These are phyloP conservation scores for Scopus umbretta DNA, from an alignment of 2,113 vertebrate species.

Conservation along the genomic window DNA sequence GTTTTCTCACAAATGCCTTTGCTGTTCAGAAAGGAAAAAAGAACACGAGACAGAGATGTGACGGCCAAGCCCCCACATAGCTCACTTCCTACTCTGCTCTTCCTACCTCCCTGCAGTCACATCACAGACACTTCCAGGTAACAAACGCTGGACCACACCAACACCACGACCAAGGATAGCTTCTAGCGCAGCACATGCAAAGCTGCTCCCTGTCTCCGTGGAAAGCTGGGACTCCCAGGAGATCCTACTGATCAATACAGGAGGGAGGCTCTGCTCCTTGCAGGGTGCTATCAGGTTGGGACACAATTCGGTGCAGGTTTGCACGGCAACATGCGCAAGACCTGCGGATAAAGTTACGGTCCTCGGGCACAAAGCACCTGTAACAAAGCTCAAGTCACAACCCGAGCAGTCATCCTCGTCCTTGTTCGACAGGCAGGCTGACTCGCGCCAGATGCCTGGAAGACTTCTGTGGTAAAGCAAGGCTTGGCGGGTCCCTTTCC, in stretches of 20 bases:
- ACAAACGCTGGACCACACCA: not conserved
- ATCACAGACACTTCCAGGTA: not conserved
- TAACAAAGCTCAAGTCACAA: not conserved
- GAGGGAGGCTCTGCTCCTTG: not conserved
- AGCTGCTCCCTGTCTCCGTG: not conserved
- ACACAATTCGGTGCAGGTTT: accelerated
- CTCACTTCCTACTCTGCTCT: not conserved
- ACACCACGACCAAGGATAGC: accelerated
- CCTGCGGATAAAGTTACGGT: accelerated
- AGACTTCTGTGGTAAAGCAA: accelerated
- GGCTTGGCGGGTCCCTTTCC: not conserved
- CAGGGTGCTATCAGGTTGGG: not conserved
- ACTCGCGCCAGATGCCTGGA: accelerated
- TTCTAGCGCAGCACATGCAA: accelerated
- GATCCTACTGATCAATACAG: not conserved
- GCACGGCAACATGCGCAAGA: accelerated
- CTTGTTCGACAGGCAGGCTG: not conserved
- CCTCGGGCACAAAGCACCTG: not conserved
- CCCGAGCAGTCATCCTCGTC: accelerated
- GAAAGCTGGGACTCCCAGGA: accelerated
- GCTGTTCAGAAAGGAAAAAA: no score
- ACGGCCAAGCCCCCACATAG: not conserved
- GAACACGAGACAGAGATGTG: accelerated
- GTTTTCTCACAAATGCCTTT: not conserved
- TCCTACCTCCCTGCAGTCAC: not conserved